phyloP scores from a whole-genome alignment of 2,113 vertebrate genomes.

The Prunella himalayana region DNA sequence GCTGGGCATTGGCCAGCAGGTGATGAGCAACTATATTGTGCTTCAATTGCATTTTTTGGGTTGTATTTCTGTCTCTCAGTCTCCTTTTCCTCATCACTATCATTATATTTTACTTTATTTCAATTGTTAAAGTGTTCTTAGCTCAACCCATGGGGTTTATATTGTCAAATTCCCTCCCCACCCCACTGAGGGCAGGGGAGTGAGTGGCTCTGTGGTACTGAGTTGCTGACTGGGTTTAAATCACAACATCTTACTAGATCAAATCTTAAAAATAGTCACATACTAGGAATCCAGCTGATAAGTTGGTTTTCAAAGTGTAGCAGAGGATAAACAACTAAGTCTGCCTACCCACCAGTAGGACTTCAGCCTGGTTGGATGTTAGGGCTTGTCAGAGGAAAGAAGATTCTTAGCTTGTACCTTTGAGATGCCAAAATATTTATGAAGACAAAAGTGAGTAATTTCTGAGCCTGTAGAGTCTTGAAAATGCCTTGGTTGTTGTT shows the following conservation, averaged over 20 bases:
- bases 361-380: neutral
- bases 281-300: neutral
- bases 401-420: neutral
- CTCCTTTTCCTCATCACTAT: neutral
- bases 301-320: neutral
- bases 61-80: neutral
- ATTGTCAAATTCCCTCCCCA: fast-evolving
- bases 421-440: neutral
- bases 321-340: neutral
- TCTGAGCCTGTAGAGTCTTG: neutral
- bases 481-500: neutral
- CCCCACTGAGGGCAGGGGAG: neutral
- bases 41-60: neutral
- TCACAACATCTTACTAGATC: no score
- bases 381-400: neutral
- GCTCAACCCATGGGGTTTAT: neutral
- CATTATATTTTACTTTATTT: neutral
- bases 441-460: neutral
- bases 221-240: neutral
- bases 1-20: neutral
- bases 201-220: neutral
- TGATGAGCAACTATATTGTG: neutral
- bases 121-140: neutral
- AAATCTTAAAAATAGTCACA: neutral
- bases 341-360: neutral